phyloP scores from a whole-genome alignment of 2,888 invertebrate species.

The Exephanes ischioxanthus region DNA sequence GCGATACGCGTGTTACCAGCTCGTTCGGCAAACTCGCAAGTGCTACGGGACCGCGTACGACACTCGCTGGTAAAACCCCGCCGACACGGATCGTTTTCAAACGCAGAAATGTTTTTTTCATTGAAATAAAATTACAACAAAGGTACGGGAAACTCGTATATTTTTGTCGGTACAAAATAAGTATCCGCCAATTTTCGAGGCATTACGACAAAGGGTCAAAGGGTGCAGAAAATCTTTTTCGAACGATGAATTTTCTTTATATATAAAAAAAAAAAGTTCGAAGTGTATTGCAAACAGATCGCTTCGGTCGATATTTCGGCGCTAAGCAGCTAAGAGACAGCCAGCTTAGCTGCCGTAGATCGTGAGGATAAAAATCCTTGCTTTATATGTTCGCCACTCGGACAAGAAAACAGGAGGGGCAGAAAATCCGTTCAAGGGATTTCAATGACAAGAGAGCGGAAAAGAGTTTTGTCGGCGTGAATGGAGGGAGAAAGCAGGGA shows the following conservation, averaged over 20 bases:
- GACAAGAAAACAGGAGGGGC: not conserved
- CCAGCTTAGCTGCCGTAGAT: constrained; percentile 11
- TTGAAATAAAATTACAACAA: no score
- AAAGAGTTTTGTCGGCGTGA: constrained; percentile 38
- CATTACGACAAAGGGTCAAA: not conserved
- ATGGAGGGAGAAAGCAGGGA: constrained; percentile 26
- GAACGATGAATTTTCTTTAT: not conserved
- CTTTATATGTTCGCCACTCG: not conserved
- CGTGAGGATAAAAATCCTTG: not conserved
- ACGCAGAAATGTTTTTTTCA: no score
- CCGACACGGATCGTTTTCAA: constrained; percentile 15
- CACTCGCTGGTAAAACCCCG: not conserved
- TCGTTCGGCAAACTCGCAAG: constrained; percentile 26
- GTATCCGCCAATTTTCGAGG: no score
- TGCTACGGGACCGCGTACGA: constrained; percentile 4
- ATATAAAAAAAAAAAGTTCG: not conserved
- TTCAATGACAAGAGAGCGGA: constrained; percentile 11
- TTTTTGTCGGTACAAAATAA: not conserved
- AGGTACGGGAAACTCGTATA: no score
- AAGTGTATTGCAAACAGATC: no score
- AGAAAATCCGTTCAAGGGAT: constrained; percentile 22
- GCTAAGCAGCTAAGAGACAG: constrained; percentile 36
- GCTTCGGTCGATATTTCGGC: not conserved
- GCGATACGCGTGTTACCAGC: constrained; percentile 64
- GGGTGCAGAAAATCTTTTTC: constrained; percentile 13